These are phyloP conservation scores for Tenualosa thibaudeaui DNA, from an alignment of 2,797 vertebrate species.

Conservation along the genomic window DNA sequence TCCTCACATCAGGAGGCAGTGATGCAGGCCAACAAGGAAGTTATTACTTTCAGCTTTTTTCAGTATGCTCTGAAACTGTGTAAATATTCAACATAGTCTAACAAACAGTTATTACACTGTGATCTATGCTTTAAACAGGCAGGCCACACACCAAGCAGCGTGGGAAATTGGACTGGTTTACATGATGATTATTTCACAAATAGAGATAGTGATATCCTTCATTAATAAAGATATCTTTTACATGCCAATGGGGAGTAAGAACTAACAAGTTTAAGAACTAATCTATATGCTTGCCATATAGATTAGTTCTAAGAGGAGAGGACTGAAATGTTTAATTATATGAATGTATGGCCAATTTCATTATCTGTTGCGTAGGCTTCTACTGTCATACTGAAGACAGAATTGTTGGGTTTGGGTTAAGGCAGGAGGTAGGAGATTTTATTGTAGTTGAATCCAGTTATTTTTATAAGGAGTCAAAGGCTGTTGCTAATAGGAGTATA, in stretches of 20 bases:
- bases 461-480: not conserved
- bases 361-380: not conserved
- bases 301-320: not conserved
- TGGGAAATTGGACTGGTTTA: not conserved
- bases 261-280: not conserved
- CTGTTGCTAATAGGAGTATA: not conserved
- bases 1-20: slow-evolving; percentile 2
- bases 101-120: not conserved
- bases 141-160: not conserved
- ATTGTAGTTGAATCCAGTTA: no score
- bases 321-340: not conserved
- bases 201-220: not conserved
- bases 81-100: not conserved
- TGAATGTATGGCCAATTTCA: not conserved
- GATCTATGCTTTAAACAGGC: not conserved
- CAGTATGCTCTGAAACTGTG: not conserved
- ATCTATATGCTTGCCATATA: not conserved
- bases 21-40: not conserved
- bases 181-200: not conserved
- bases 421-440: no score
- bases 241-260: not conserved
- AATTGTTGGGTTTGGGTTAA: no score
- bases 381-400: no score
- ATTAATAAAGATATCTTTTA: no score
- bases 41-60: not conserved